phyloP scores from a whole-genome alignment of 2,888 invertebrate species.

The Macroteleia sp. region DNA sequence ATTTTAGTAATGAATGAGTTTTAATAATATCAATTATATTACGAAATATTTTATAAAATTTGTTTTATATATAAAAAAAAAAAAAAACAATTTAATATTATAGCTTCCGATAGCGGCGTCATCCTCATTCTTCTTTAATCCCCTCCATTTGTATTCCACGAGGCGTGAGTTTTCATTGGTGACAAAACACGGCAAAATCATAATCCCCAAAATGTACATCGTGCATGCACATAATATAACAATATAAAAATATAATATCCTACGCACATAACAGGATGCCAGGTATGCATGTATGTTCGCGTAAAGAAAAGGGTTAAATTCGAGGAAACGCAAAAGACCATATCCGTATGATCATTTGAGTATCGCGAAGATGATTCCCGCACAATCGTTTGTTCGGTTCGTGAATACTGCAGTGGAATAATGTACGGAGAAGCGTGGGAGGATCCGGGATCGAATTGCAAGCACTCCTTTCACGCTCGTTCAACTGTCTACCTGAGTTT shows the following conservation, averaged over 20 bases:
- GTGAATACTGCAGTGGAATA: conserved; percentile 32
- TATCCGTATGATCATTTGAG: conserved; percentile 54
- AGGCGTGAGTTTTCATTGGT: conserved; percentile 56
- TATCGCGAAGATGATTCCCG: conserved; percentile 51
- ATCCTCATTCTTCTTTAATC: background rate
- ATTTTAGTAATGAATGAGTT: no score
- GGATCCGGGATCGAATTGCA: conserved; percentile 56
- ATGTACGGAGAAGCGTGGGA: conserved; percentile 50
- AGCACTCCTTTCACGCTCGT: conserved; percentile 58
- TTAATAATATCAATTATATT: no score
- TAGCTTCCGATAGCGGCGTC: no score
- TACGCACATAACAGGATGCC: conserved; percentile 22
- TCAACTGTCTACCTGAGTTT: conserved; percentile 41
- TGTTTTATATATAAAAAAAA: no score
- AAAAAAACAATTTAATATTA: no score
- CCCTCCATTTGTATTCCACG: conserved; percentile 42
- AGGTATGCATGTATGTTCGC: conserved; percentile 32
- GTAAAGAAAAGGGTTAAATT: conserved; percentile 54
- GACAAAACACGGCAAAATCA: conserved; percentile 28
- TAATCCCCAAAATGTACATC: conserved; percentile 32
- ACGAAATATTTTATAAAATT: no score
- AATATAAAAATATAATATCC: conserved; percentile 40
- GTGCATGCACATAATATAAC: conserved; percentile 25
- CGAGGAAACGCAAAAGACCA: conserved; percentile 59
- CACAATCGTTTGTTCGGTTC: conserved; percentile 31